These are phyloP conservation scores for Mnemiopsis leidyi DNA, from an alignment of 37 sponge, comb jelly and placozoan species.

Conservation along the genomic window DNA sequence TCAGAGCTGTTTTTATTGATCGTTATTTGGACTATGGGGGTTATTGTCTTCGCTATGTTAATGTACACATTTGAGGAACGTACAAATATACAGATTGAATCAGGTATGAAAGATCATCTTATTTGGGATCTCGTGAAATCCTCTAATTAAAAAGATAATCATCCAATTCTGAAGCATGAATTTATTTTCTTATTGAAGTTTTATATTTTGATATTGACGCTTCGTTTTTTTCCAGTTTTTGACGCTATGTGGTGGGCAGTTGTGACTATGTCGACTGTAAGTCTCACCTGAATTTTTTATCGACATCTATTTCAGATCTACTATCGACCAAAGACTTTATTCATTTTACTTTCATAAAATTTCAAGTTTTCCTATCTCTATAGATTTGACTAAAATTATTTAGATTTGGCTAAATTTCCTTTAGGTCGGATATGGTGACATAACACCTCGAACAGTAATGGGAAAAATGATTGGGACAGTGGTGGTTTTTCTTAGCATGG, in stretches of 20 bases:
- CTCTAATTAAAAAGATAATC: too few species aligned
- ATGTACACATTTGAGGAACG: slow-evolving; percentile 43
- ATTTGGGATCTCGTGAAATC: too few species aligned
- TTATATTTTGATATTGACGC: too few species aligned
- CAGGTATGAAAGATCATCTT: too few species aligned
- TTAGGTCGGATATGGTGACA: slow-evolving; percentile 46
- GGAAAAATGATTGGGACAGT: slow-evolving; percentile 36
- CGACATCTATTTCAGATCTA: too few species aligned
- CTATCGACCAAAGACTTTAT: not conserved
- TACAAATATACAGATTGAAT: not conserved
- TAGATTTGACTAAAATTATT: not conserved
- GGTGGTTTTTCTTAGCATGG: slow-evolving; percentile 21
- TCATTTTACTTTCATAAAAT: not conserved
- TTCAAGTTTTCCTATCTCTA: not conserved
- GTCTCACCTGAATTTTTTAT: too few species aligned
- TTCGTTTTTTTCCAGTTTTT: slow-evolving; percentile 8
- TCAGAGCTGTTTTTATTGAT: slow-evolving; percentile 35
- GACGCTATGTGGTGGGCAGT: slow-evolving; percentile 62
- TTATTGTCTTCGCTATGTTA: slow-evolving; percentile 23
- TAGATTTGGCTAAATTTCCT: too few species aligned
- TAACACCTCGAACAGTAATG: not conserved
- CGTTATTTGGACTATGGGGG: slow-evolving; percentile 41
- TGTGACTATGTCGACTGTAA: slow-evolving; percentile 38
- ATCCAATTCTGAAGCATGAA: too few species aligned
- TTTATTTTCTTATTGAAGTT: too few species aligned